Evolutionary conservation across 2,113 vertebrate genomes (phyloP), one percentile per base, ranked within the genome.

Genomic region (Sturnira hondurensis): DNA sequence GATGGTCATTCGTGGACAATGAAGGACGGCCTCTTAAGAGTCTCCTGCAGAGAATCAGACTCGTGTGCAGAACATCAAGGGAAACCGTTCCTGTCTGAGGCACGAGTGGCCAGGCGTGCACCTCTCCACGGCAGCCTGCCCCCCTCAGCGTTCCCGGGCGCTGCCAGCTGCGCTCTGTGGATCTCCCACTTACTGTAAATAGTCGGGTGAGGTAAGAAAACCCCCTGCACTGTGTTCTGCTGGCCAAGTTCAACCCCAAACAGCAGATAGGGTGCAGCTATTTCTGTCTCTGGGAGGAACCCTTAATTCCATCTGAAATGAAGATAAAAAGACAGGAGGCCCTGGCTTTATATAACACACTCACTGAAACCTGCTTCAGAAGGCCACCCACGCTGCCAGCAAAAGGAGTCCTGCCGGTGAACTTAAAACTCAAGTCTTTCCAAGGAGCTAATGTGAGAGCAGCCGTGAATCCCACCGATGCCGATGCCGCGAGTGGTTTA

Each of bases 31-130:
- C 14, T 61, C 20, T 56, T 38, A 26, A 5, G 17, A 52, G 31
- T 10, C 68, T 58, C 91, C 63, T 45, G 56, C 38, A 24, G n/a
- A 52, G 80, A 50, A 19, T n/a, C 28, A 11, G 61, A 20, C 38
- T 56, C 19, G 36, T 0, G 5, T 38, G 78, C 43, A 31, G 63
- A 38, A 58, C 10, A 16, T 85, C 36, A 43, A 19, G 45, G 63
- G 73, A 31, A 67, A 41, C 5, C 0, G 4, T 1, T 38, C 0
- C 0, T n/a, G 9, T 10, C n/a, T 45, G 52, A 41, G 14, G 22
- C 7, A 3, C 8, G 0, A 14, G 28, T 4, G 1, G 26, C 58
- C 12, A 12, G 15, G 19, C 1, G 2, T 0, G 12, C 1, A 31
- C 31, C 8, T 17, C 2, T 9, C 38, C 0, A 9, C 4, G 5